A percentile compares a stretch with the other conserved stretches of the same genome.
Conservation (phyloP, 1,140 invertebrate genomes). For the Papilio polytes region DNA sequence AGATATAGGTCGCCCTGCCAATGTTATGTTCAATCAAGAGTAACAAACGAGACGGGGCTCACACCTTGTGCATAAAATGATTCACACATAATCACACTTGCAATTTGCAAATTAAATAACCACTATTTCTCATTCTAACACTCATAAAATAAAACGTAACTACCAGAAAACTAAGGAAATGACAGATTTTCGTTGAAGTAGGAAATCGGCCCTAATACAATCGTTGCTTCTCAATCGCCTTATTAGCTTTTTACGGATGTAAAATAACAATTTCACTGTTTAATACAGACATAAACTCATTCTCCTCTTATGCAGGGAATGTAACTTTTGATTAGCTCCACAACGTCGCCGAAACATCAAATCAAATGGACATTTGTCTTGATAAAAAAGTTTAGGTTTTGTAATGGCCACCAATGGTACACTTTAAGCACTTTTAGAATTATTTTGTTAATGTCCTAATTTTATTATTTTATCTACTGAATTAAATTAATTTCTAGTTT, state of each 20-base stretch:
- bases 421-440: slow-evolving; percentile 75
- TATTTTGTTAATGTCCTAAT: slow-evolving; percentile 54
- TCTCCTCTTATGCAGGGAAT: slow-evolving; percentile 59
- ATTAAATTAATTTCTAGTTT: slow-evolving; percentile 66
- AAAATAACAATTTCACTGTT: slow-evolving; percentile 55
- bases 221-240: slow-evolving; percentile 70
- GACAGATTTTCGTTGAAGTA: slow-evolving; percentile 75
- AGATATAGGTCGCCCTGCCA: slow-evolving; percentile 74
- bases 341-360: slow-evolving; percentile 83
- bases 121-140: slow-evolving; percentile 16
- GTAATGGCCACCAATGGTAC: slow-evolving; percentile 83
- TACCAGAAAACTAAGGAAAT: slow-evolving; percentile 72
- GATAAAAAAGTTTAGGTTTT: slow-evolving; percentile 83
- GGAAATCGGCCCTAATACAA: slow-evolving; percentile 77
- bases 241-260: slow-evolving; percentile 57
- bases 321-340: slow-evolving; percentile 75
- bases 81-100: slow-evolving; percentile 11
- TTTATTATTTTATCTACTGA: slow-evolving; percentile 55
- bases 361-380: slow-evolving; percentile 83
- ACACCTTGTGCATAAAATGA: slow-evolving; percentile 32
- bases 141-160: slow-evolving; percentile 44
- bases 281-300: slow-evolving; percentile 52
- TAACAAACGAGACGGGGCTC: slow-evolving; percentile 60
- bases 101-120: slow-evolving; percentile 50
- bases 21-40: slow-evolving; percentile 82